Base-by-base conservation (phyloP, 2,113 vertebrate species). In the Cololabis saira region DNA sequence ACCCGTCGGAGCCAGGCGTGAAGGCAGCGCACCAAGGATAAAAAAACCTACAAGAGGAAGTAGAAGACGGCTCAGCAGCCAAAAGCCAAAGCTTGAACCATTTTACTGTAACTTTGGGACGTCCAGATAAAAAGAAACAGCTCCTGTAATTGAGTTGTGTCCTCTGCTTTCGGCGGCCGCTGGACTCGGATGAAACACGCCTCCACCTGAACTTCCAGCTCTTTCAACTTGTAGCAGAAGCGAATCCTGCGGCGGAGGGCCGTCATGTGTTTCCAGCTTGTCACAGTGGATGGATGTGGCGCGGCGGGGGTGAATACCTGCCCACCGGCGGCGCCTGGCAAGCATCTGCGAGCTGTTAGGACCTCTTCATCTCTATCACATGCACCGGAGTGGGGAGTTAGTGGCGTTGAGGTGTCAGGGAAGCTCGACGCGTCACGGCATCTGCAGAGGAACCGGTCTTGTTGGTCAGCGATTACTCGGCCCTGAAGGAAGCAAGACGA, bases 231-330 rank as follows among this genome's bases (percentile, higher is more conserved):
- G 84, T 84, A 84, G 75, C 77, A 78, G 57, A 80, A 41, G 69
- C 40, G 24, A 60, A 50, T 60, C 61, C 61, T 58, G 78, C 85
- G 58, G 80, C 79, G 72, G 56, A 66, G 83, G 74, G 61, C 21
- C 83, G 67, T 83, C 91, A 92, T 89, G 80, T 92, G 89, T 93
- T 93, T 93, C 72, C 41, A 80, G 77, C 89, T 92, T 91, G 91
- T 92, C 91, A 93, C 89, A 92, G 85, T 85, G 77, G 86, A 85
- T 83, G 44, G 54, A 76, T 83, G 84, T 40, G 67, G 81, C 79
- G 80, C 77, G 1, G 27, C 42, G 41, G 50, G 61, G 67, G 67
- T 81, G 83, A 88, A 86, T 90, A 91, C 89, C 90, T 91, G 89
- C 83, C 90, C 85, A 82, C 86, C 86, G 69, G 82, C 84, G 66